Evolutionary conservation across 2,797 vertebrate genomes (phyloP).

Genomic region (Myotis myotis): DNA sequence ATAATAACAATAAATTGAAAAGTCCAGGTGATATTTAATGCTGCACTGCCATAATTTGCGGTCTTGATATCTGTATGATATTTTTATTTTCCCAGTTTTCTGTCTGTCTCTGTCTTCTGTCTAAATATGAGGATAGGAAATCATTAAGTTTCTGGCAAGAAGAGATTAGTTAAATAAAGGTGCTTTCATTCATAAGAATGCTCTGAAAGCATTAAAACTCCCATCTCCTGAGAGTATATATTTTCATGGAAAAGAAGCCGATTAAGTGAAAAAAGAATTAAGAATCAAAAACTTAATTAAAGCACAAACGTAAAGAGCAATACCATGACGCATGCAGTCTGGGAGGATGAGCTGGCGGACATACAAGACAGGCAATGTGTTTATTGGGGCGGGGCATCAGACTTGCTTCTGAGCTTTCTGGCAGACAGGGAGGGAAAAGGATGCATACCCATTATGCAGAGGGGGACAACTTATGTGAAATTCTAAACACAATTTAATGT

Average conservation of each 20-base stretch:
- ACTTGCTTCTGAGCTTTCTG: background rate
- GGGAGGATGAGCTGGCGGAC: background rate
- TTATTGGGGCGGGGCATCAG: background rate
- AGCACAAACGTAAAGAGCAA: background rate
- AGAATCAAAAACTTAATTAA: background rate
- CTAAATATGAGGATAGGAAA: background rate
- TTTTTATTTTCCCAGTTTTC: background rate
- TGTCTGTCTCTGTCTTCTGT: background rate
- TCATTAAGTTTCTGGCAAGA: conserved; percentile 1
- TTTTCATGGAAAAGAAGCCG: background rate
- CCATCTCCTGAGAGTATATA: background rate
- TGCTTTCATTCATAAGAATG: background rate
- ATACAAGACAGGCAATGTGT: background rate
- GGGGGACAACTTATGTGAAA: background rate
- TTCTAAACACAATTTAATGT: background rate
- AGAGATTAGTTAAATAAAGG: background rate
- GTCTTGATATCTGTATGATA: background rate
- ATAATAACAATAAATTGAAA: background rate
- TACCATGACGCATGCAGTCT: no score
- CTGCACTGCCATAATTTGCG: background rate
- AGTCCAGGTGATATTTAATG: background rate
- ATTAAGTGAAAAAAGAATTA: background rate
- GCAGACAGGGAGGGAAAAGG: background rate
- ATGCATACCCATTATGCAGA: background rate
- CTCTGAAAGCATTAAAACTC: background rate